Evolutionary conservation across 2,113 vertebrate species (phyloP).

Genomic region (Pagrus major): DNA sequence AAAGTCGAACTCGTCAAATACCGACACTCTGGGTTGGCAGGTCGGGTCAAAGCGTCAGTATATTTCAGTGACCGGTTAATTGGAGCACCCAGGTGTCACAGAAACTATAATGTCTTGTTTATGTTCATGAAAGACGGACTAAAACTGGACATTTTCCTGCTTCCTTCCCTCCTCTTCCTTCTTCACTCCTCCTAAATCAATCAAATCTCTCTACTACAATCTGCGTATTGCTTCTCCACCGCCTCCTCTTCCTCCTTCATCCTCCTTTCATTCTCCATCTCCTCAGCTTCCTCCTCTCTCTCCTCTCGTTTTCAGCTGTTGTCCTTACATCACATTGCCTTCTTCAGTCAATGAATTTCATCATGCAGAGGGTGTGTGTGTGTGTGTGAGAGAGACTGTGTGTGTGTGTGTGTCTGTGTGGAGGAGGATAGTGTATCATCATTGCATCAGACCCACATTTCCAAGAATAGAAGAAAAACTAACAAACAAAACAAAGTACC

Average conservation of each 20-base stretch:
- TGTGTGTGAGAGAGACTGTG: constrained; percentile 8
- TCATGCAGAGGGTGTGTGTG: constrained; percentile 38
- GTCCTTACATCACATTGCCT: constrained; percentile 58
- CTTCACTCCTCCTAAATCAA: not conserved
- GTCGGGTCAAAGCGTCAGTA: no score
- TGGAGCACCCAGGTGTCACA: no score
- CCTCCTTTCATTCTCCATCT: not conserved
- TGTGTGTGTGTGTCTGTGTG: not conserved
- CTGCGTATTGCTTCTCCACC: no score
- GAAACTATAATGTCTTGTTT: no score
- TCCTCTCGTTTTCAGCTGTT: not conserved
- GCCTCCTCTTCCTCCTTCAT: not conserved
- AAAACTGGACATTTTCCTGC: not conserved
- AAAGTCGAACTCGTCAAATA: no score
- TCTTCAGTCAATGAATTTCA: constrained; percentile 70
- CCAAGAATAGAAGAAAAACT: constrained; percentile 54
- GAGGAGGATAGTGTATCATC: constrained; percentile 1
- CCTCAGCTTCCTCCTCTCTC: not conserved
- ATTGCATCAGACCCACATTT: constrained; percentile 56
- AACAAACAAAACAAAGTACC: constrained; percentile 25
- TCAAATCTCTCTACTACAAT: not conserved
- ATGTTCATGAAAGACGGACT: no score
- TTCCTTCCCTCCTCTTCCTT: not conserved
- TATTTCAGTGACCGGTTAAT: no score
- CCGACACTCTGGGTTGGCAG: no score